Evolutionary conservation across 2,113 vertebrate genomes (phyloP).

Genomic region (Passerina amoena): DNA sequence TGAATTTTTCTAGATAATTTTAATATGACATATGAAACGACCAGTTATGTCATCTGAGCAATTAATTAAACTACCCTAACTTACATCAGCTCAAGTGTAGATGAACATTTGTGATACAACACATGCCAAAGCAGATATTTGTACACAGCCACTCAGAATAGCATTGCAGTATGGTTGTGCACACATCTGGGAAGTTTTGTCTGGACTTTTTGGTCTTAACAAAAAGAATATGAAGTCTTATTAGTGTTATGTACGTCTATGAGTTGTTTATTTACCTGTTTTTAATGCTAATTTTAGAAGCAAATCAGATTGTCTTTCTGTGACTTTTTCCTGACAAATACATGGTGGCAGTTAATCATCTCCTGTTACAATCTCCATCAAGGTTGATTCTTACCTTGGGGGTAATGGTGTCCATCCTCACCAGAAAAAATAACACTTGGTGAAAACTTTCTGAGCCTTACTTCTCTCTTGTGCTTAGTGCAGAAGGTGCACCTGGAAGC

Average conservation of each 20-base stretch:
- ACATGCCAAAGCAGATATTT: background rate
- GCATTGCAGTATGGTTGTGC: background rate
- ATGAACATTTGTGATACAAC: background rate
- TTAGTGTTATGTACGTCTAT: background rate
- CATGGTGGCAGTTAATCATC: background rate
- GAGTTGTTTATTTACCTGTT: background rate
- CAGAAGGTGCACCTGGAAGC: background rate
- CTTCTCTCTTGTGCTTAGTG: background rate
- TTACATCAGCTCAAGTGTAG: background rate
- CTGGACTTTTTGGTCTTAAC: background rate
- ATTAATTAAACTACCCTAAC: background rate
- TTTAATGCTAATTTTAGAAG: background rate
- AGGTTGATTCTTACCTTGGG: background rate
- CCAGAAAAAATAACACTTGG: background rate
- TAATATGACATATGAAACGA: background rate
- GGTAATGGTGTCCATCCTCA: background rate
- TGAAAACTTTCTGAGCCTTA: background rate
- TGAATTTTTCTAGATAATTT: background rate
- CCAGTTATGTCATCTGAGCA: rapidly evolving
- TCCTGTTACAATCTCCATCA: background rate
- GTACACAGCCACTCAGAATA: background rate
- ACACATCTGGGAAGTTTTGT: rapidly evolving
- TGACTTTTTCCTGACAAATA: constrained; percentile 10
- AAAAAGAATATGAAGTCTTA: background rate
- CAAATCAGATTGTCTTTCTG: background rate